A percentile compares a stretch with the other conserved stretches of the same genome.
These are phyloP conservation scores for Ptiloglossa arizonensis DNA, from an alignment of 1,140 invertebrate species.

Conservation along the genomic window DNA sequence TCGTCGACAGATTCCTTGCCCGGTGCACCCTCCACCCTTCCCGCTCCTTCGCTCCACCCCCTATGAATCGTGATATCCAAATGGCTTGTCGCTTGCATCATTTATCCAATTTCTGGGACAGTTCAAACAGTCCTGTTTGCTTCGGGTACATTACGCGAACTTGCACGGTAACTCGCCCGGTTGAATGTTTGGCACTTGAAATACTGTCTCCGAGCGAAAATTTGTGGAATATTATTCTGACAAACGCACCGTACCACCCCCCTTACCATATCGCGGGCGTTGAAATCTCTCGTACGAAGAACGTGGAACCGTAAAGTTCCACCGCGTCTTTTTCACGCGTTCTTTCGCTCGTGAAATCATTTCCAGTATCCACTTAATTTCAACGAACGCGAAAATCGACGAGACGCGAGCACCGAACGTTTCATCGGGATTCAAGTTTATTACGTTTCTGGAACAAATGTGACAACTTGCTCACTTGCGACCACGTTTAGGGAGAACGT, in stretches of 20 bases:
- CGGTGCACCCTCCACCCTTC: too few species aligned
- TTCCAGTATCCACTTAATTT: too few species aligned
- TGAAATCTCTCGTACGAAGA: not conserved
- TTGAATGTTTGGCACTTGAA: not conserved
- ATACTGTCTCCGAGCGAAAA: not conserved
- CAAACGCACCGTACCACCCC: not conserved
- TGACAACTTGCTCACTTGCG: too few species aligned
- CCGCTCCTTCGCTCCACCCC: too few species aligned
- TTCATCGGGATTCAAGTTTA: too few species aligned
- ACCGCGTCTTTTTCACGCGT: too few species aligned
- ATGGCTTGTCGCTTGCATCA: slow-evolving; percentile 9
- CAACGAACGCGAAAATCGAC: too few species aligned
- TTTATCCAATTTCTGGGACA: not conserved
- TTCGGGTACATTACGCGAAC: not conserved
- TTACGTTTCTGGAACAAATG: too few species aligned
- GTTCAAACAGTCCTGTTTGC: not conserved
- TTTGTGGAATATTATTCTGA: not conserved
- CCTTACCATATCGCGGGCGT: not conserved
- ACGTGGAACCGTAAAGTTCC: too few species aligned
- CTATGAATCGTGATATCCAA: slow-evolving; percentile 25
- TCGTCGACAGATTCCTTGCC: slow-evolving; percentile 9
- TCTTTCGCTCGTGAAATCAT: too few species aligned
- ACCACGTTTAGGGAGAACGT: too few species aligned
- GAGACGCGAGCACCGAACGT: too few species aligned
- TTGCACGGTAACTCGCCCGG: not conserved